Evolutionary conservation across 2,113 vertebrate genomes (phyloP).

Genomic region (Scomber colias): DNA sequence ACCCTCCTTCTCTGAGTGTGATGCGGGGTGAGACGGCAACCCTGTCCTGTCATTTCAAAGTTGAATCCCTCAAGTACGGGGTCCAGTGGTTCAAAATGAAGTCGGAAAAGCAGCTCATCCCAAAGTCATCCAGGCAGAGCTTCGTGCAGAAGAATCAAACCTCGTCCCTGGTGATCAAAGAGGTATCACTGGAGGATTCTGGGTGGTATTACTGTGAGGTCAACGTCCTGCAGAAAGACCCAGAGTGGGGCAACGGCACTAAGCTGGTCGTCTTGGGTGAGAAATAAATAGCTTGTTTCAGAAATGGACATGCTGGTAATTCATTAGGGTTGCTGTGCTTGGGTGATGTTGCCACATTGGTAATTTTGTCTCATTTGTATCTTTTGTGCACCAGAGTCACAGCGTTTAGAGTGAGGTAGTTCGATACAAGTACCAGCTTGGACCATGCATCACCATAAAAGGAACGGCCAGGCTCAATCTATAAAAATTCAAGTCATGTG

Average conservation of each 20-base stretch:
- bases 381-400: slow-evolving; percentile 28
- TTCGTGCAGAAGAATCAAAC: slow-evolving; percentile 54
- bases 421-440: background rate
- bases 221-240: slow-evolving; percentile 59
- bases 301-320: slow-evolving; percentile 33
- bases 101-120: slow-evolving; percentile 44
- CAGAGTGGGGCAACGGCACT: slow-evolving; percentile 65
- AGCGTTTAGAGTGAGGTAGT: slow-evolving; percentile 18
- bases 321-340: slow-evolving; percentile 18
- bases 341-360: slow-evolving; percentile 24
- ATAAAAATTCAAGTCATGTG: slow-evolving; percentile 71
- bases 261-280: slow-evolving; percentile 69
- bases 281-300: slow-evolving; percentile 56
- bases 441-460: slow-evolving; percentile 50
- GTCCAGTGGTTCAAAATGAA: slow-evolving; percentile 72
- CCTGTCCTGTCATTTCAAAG: slow-evolving; percentile 72
- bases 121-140: slow-evolving; percentile 51
- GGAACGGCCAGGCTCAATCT: slow-evolving; percentile 38
- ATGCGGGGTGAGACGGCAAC: slow-evolving; percentile 55
- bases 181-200: slow-evolving; percentile 67
- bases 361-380: slow-evolving; percentile 67
- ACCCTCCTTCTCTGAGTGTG: slow-evolving; percentile 56
- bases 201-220: slow-evolving; percentile 77
- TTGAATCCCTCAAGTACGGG: slow-evolving; percentile 58
- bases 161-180: slow-evolving; percentile 67